phyloP scores from a whole-genome alignment of 2,888 invertebrate genomes.

The Dryomyza anilis region DNA sequence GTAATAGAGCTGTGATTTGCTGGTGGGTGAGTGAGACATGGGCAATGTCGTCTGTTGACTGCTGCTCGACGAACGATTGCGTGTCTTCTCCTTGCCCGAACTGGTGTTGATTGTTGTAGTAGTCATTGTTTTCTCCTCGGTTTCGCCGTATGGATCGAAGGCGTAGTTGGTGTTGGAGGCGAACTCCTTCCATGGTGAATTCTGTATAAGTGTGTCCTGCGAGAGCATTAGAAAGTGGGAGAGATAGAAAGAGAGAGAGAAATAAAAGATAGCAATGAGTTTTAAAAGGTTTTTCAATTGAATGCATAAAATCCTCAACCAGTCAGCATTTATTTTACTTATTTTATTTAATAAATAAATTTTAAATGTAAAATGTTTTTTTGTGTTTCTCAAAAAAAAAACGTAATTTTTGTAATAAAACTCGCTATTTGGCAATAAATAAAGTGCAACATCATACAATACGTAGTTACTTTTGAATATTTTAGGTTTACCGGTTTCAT shows the following conservation, averaged over 20 bases:
- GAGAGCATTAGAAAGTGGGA: too few species aligned
- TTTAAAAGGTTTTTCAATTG: not conserved
- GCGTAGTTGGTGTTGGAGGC: constrained; percentile 83
- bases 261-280: too few species aligned
- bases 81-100: constrained; percentile 50
- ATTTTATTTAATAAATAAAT: not conserved
- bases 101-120: constrained; percentile 32
- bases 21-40: constrained; percentile 61
- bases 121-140: constrained; percentile 70
- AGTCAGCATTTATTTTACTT: constrained; percentile 55
- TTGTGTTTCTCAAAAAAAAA: too few species aligned
- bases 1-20: constrained; percentile 58
- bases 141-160: constrained; percentile 83
- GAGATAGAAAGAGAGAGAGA: too few species aligned
- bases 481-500: constrained; percentile 1
- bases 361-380: not conserved
- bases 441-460: not conserved
- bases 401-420: too few species aligned
- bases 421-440: not conserved
- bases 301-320: constrained; percentile 44
- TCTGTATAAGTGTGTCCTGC: constrained; percentile 82
- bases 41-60: constrained; percentile 59
- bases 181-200: constrained; percentile 89
- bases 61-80: constrained; percentile 43
- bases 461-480: not conserved